Conservation (phyloP, 2,797 vertebrate species). For the Lepus townsendii region DNA sequence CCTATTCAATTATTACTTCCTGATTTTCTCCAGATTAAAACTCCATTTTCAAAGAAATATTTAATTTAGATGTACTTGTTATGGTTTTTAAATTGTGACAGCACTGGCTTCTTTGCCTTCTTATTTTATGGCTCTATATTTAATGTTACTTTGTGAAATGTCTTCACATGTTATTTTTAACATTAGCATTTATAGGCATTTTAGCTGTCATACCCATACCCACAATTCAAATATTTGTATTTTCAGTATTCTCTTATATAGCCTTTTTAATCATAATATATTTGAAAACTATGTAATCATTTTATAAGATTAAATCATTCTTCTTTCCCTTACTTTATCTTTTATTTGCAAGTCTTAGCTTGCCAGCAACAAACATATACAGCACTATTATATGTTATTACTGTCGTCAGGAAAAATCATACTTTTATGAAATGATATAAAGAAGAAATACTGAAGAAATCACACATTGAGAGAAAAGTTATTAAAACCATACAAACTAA, state of each 20-base stretch:
- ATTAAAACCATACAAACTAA: slow-evolving; percentile 81
- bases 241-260: background rate
- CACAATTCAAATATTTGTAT: background rate
- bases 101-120: background rate
- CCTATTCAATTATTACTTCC: background rate
- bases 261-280: background rate
- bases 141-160: background rate
- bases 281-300: slow-evolving; percentile 58
- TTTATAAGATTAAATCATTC: slow-evolving; percentile 59
- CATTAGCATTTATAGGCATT: background rate
- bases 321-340: slow-evolving; percentile 62
- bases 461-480: slow-evolving; percentile 70
- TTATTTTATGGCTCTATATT: background rate
- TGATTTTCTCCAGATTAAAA: background rate
- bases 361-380: slow-evolving; percentile 57
- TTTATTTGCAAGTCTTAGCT: slow-evolving; percentile 79
- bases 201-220: background rate
- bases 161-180: slow-evolving; percentile 20
- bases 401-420: slow-evolving; percentile 68
- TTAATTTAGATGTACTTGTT: background rate
- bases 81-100: background rate
- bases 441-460: slow-evolving; percentile 66
- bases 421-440: slow-evolving; percentile 57
- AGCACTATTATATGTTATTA: slow-evolving; percentile 58
- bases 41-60: background rate